Percentiles rank a stretch among this genome's conserved stretches.
Evolutionary conservation across 2,797 vertebrate genomes (phyloP).

Genomic region (Lepidocolaptes lacrymiger): DNA sequence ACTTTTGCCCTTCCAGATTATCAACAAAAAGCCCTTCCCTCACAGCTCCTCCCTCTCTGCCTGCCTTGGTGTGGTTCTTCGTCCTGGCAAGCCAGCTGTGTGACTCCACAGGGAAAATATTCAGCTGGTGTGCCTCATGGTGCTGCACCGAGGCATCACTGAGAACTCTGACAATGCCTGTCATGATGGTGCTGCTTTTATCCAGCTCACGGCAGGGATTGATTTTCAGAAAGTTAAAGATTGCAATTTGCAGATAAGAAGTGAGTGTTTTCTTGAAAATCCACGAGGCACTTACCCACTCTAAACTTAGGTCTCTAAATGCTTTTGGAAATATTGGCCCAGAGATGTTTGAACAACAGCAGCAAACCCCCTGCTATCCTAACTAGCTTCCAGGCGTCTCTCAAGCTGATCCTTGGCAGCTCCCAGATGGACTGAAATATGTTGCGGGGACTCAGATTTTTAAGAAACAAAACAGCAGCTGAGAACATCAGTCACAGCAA

Average conservation of each 20-base stretch:
- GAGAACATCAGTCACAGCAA: constrained; percentile 47
- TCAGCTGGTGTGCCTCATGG: not conserved
- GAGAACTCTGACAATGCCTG: not conserved
- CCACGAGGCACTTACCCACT: not conserved
- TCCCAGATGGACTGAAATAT: not conserved
- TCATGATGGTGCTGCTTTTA: not conserved
- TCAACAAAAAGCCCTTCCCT: not conserved
- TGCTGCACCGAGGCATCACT: not conserved
- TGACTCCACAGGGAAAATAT: accelerated
- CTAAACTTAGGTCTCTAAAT: not conserved
- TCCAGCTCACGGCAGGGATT: accelerated
- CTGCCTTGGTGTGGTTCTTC: not conserved
- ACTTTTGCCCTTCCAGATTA: not conserved
- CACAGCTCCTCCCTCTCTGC: accelerated
- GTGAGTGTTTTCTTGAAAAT: not conserved
- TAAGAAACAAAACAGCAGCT: constrained; percentile 57
- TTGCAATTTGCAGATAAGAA: not conserved
- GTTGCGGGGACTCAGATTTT: not conserved
- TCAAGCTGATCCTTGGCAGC: not conserved
- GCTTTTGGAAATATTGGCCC: not conserved
- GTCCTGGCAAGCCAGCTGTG: not conserved
- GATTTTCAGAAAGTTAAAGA: not conserved
- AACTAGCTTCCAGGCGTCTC: not conserved
- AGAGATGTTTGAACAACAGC: not conserved
- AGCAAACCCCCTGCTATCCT: accelerated